Base-by-base conservation (phyloP, 2,797 vertebrate genomes). In the Rhinogobio ventralis region DNA sequence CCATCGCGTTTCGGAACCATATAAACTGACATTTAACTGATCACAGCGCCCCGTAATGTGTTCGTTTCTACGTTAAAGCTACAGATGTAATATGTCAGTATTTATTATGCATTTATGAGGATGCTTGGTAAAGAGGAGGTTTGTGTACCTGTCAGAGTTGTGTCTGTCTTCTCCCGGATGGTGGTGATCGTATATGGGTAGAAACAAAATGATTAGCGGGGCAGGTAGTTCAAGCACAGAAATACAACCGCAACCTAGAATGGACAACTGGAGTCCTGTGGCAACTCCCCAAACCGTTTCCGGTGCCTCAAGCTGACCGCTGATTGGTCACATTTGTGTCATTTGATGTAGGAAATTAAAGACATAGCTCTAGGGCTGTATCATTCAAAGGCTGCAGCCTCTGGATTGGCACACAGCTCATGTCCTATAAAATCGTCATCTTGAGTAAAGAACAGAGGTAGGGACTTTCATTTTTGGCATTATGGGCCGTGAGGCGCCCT, bases 81-180 rank as follows among this genome's bases (percentile, higher is more conserved):
- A 19, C 66, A 62, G 14, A 33, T 46, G 1, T 4, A 73, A 62
- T 28, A 3, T 5, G 7, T 64, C 30, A 4, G 46, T 36, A 13
- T 17, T 36, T 39, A 9, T 60, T 71, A 13, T 6, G 11, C 9
- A n/a, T 73, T 53, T 62, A 23, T 42, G 7, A 62, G 8, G 8
- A 53, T 51, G 76, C 39, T 64, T 72, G 36, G 10, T 49, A 71
- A 39, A 79, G 51, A 78, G n/a, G 46, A 23, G 51, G 36, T 49
- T 69, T 64, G 28, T 25, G 55, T 88, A 86, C 86, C 86, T 85
- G 85, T 49, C 64, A 86, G 25, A 55, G 72, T 74, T 80, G 79
- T 84, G 82, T 51, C 71, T 76, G 80, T 78, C 64, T 79, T 67
- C 72, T 28, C 49, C 82, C 76, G 71, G 60, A 68, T 64, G 74